phyloP scores from a whole-genome alignment of 2,797 vertebrate species.

The Antrozous pallidus region DNA sequence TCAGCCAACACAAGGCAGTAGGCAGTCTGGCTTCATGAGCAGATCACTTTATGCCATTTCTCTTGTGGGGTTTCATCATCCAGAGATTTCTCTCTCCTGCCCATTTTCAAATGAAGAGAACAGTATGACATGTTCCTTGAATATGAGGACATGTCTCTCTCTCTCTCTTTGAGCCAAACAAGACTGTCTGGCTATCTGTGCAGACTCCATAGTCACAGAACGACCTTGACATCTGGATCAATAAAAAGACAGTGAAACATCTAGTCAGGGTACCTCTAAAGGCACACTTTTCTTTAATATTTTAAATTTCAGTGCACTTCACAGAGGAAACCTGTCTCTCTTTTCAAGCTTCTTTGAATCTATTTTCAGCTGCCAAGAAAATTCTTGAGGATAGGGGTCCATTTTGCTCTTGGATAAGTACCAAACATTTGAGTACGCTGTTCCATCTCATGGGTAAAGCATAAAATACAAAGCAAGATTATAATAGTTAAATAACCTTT shows the following conservation, averaged over 20 bases:
- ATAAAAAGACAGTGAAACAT: slow-evolving; percentile 38
- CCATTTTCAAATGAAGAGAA: slow-evolving; percentile 28
- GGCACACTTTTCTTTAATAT: background rate
- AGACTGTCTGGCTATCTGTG: background rate
- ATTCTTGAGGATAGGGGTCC: background rate
- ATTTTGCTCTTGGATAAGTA: background rate
- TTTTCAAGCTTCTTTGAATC: background rate
- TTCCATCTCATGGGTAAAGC: background rate
- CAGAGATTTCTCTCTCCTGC: background rate
- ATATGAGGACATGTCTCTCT: background rate
- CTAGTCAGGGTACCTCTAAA: background rate
- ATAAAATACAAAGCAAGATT: slow-evolving; percentile 8
- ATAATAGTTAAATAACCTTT: background rate
- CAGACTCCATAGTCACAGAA: background rate
- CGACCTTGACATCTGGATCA: background rate
- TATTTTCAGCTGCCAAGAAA: slow-evolving; percentile 29
- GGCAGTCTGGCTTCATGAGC: background rate
- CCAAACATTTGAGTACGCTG: background rate
- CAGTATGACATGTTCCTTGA: background rate
- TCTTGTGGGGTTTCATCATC: background rate
- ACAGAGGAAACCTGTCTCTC: background rate
- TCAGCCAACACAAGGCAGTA: background rate
- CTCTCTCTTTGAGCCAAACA: slow-evolving; percentile 14
- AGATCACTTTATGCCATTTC: background rate
- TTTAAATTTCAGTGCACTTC: background rate